Conservation (phyloP, 2,113 vertebrate species). For the Megaceryle maxima region DNA sequence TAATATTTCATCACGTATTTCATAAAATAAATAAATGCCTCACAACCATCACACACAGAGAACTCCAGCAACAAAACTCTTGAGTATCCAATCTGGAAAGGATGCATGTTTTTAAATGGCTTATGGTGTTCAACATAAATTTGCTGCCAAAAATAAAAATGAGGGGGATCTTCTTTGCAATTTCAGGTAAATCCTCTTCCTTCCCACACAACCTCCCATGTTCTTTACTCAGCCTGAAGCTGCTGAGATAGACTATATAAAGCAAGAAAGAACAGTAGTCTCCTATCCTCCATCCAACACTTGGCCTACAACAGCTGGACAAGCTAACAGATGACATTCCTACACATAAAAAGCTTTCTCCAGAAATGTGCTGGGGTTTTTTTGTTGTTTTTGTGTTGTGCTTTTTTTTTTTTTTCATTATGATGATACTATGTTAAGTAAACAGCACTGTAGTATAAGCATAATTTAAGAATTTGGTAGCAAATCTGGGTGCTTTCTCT, state of each 20-base stretch:
- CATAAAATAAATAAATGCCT: not conserved
- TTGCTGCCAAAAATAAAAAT: not conserved
- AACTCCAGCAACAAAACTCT: not conserved
- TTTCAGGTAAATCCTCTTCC: not conserved
- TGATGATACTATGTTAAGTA: not conserved
- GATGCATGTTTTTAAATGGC: not conserved
- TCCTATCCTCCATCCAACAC: not conserved
- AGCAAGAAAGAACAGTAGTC: not conserved
- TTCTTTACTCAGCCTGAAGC: not conserved
- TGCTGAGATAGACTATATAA: not conserved
- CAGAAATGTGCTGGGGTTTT: not conserved
- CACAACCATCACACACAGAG: not conserved
- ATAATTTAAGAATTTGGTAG: not conserved
- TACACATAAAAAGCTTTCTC: not conserved
- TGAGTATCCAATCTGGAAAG: not conserved
- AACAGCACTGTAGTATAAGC: not conserved
- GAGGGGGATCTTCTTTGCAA: not conserved
- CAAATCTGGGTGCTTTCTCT: not conserved
- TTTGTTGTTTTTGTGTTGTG: not conserved
- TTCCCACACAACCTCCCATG: not conserved
- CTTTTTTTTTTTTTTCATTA: no score
- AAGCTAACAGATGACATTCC: not conserved
- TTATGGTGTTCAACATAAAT: not conserved
- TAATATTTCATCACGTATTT: not conserved
- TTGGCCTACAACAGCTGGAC: not conserved